Evolutionary conservation across 2,888 invertebrate genomes (phyloP).

Genomic region (Malthinus seriepunctatus): DNA sequence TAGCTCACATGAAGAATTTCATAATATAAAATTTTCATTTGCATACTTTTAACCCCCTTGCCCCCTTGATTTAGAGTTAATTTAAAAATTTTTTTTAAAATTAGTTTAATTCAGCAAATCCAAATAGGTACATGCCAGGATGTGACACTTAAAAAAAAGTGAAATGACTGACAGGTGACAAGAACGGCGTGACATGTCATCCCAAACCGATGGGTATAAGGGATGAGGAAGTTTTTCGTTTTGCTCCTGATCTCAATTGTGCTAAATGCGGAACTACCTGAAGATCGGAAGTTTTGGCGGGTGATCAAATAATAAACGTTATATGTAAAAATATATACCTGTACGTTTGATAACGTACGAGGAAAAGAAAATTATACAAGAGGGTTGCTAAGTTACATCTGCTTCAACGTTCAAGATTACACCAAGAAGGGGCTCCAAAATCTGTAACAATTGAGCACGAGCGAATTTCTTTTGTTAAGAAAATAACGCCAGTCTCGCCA

Average conservation of each 20-base stretch:
- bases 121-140: no score
- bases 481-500: slow-evolving; percentile 18
- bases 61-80: no score
- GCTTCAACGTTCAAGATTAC: slow-evolving; percentile 37
- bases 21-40: no score
- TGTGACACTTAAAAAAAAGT: slow-evolving; percentile 3
- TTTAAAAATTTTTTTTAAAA: no score
- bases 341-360: slow-evolving; percentile 40
- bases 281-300: slow-evolving; percentile 49
- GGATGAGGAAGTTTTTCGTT: slow-evolving; percentile 18
- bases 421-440: slow-evolving; percentile 33
- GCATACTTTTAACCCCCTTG: no score
- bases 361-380: slow-evolving; percentile 36
- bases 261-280: slow-evolving; percentile 47
- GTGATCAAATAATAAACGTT: slow-evolving; percentile 43
- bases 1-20: no score
- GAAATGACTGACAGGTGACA: slow-evolving; percentile 21
- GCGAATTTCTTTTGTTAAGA: slow-evolving; percentile 34
- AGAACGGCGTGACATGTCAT: slow-evolving; percentile 9
- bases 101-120: no score
- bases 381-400: slow-evolving; percentile 38
- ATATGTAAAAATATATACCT: slow-evolving; percentile 39
- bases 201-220: slow-evolving; percentile 10
- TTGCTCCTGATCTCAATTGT: slow-evolving; percentile 20
- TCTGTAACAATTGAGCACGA: slow-evolving; percentile 39